These are phyloP conservation scores for Megathymus violae DNA, from an alignment of 1,140 invertebrate species.

Conservation along the genomic window DNA sequence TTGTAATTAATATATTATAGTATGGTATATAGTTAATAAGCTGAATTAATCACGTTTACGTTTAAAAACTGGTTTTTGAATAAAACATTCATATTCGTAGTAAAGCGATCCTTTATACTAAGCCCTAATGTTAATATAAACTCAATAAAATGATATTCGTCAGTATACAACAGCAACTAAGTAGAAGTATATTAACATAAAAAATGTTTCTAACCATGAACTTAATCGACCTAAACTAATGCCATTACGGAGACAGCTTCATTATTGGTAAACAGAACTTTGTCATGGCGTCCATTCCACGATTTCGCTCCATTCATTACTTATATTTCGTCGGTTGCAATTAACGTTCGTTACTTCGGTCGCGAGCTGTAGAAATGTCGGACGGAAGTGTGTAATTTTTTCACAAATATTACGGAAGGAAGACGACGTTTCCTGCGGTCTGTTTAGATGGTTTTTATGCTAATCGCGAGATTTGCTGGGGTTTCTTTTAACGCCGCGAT, in stretches of 20 bases:
- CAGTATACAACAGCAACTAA: background rate
- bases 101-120: background rate
- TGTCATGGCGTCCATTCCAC: constrained; percentile 47
- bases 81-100: background rate
- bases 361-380: constrained; percentile 60
- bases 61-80: background rate
- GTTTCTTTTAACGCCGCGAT: constrained; percentile 73
- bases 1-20: no score
- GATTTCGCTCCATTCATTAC: constrained; percentile 60
- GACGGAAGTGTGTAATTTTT: constrained; percentile 77
- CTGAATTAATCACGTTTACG: no score
- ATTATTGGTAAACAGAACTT: background rate
- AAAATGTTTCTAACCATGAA: background rate
- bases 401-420: constrained; percentile 80
- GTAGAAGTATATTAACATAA: background rate
- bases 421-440: constrained; percentile 65
- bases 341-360: constrained; percentile 68
- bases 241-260: background rate
- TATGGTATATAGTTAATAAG: no score
- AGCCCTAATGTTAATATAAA: background rate
- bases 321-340: constrained; percentile 55
- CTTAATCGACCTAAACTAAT: background rate
- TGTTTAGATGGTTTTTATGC: constrained; percentile 81
- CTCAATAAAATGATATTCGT: background rate
- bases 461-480: constrained; percentile 77